Percentiles rank a stretch among this genome's conserved stretches.
These are phyloP conservation scores for Channa striata DNA, from an alignment of 2,797 vertebrate species.

Conservation along the genomic window DNA sequence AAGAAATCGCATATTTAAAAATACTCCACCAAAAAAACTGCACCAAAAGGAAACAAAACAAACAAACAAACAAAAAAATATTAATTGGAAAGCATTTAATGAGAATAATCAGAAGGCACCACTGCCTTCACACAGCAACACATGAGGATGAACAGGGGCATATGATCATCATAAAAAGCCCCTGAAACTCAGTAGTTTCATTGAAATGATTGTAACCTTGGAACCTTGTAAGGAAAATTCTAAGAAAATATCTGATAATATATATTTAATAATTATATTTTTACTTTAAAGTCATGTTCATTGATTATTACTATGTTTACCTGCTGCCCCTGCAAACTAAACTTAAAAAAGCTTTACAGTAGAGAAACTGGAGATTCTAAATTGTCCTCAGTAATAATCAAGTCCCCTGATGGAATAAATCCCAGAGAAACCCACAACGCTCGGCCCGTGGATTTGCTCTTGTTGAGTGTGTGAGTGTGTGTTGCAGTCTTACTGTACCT, in stretches of 20 bases:
- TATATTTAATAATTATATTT: background rate
- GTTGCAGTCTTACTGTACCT: slow-evolving; percentile 83
- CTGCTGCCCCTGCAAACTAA: background rate
- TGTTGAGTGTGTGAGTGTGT: background rate
- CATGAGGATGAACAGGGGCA: slow-evolving; percentile 20
- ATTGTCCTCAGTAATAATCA: background rate
- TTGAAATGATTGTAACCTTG: background rate
- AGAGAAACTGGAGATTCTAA: background rate
- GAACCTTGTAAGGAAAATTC: background rate
- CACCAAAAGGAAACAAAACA: slow-evolving; percentile 27
- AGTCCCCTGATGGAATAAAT: slow-evolving; percentile 1
- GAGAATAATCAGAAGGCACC: slow-evolving; percentile 22
- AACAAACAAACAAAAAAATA: slow-evolving; percentile 35
- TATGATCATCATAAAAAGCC: slow-evolving; percentile 3
- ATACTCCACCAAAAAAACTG: slow-evolving; percentile 31
- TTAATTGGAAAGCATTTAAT: slow-evolving; percentile 47
- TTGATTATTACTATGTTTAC: background rate
- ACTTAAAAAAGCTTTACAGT: background rate
- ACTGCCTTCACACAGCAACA: slow-evolving; percentile 26
- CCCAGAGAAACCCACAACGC: too few relatives aligned
- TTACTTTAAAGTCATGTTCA: background rate
- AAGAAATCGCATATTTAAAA: slow-evolving; percentile 44
- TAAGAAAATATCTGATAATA: background rate
- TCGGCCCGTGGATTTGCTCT: background rate
- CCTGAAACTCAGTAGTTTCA: background rate